These are phyloP conservation scores for Periophthalmus magnuspinnatus DNA, from an alignment of 2,797 vertebrate species.

Conservation along the genomic window DNA sequence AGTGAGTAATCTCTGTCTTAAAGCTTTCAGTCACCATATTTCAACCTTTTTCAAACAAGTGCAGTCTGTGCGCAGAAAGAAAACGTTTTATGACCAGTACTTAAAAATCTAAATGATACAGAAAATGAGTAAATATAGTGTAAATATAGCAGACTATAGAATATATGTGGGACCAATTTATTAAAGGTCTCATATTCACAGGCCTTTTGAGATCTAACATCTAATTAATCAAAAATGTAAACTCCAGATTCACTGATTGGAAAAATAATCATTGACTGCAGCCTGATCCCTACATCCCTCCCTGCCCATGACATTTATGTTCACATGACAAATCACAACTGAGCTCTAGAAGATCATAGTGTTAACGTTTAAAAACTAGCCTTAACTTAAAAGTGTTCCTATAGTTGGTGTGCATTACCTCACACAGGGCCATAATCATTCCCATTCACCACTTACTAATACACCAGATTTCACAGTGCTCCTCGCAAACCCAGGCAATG, in stretches of 20 bases:
- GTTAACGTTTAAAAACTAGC: background rate
- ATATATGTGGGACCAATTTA: background rate
- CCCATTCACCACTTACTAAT: conserved; percentile 36
- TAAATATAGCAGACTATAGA: background rate
- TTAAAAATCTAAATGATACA: too few relatives aligned
- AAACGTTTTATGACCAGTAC: background rate
- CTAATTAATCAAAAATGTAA: background rate
- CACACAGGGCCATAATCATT: conserved; percentile 24
- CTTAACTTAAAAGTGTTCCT: background rate
- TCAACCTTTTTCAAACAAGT: background rate
- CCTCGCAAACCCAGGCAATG: conserved; percentile 33
- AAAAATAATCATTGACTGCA: too few relatives aligned
- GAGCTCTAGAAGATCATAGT: background rate
- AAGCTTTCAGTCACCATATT: too few relatives aligned
- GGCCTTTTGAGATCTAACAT: background rate
- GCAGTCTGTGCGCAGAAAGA: background rate
- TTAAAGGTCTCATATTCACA: background rate
- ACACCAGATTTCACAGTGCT: conserved; percentile 40
- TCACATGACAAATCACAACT: background rate
- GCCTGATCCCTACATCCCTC: too few relatives aligned
- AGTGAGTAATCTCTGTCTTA: too few relatives aligned
- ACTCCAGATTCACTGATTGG: too few relatives aligned
- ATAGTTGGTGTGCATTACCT: background rate
- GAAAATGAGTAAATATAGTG: too few relatives aligned
- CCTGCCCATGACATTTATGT: background rate